Evolutionary conservation across 2,113 vertebrate species (phyloP), one percentile per base, ranked within the genome.

Genomic region (Scartelaos histophorus): DNA sequence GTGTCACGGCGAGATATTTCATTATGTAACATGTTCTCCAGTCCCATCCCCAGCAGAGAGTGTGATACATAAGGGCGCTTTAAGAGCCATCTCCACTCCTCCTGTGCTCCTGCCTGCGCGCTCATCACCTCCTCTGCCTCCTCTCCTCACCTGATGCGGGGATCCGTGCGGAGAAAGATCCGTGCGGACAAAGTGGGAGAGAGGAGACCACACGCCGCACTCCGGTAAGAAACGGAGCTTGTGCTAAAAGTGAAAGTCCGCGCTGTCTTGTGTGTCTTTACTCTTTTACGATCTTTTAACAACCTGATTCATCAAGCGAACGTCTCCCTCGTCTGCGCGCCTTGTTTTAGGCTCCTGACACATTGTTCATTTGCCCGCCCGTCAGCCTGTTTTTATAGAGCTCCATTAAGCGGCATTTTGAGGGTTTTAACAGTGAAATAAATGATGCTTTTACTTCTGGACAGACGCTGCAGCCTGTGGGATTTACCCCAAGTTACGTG

Each of bases 11-110:
- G 62, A 82, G 75, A 85, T 70, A 74, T 64, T 19, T 64, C 78
- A 75, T 89, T 87, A 89, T 83, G 89, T 90, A 91, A 91, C 80
- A 74, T 74, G 85, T 80, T 83, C 79, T 76, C 13, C 85, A 81
- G 54, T 85, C 87, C 70, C 84, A 84, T 88, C 87, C 67, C 73
- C 43, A 80, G 56, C 74, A 15, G 83, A 78, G 82, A 73, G 51
- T 73, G 51, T 53, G 80, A 80, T 84, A 82, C 75, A 75, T 56
- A 49, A 84, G 80, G 85, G 76, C 71, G 84, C 87, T 78, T 82
- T 72, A 83, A 79, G 85, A 90, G 81, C 61, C 29, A 73, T 81
- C 80, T 66, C 53, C 6, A 77, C 76, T 69, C 49, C 47, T 66
- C 35, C 82, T 51, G 58, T 9, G 74, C 67, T 58, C 56, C 56